Conservation (phyloP, 2,797 vertebrate species). For the Gobio occitaniae region DNA sequence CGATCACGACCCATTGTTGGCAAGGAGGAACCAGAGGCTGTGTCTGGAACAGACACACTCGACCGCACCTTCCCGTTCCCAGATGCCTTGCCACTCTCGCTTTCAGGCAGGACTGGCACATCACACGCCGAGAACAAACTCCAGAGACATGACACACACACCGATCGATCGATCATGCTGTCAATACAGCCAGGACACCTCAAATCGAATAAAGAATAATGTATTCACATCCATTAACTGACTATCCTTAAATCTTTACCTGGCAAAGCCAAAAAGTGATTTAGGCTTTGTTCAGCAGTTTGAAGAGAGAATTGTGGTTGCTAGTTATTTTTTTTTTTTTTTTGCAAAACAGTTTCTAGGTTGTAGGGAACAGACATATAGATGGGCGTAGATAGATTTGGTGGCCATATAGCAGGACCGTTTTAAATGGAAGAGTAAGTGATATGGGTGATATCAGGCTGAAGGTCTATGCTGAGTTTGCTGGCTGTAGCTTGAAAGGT, state of each 20-base stretch:
- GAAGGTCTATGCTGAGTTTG: background rate
- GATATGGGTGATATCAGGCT: background rate
- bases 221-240: background rate
- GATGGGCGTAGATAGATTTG: background rate
- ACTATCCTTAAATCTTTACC: background rate
- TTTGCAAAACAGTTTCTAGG: background rate
- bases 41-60: constrained; percentile 47
- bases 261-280: background rate
- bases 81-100: constrained; percentile 50
- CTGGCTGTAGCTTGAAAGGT: background rate
- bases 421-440: background rate
- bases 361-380: background rate
- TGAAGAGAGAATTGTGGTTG: background rate
- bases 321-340: background rate
- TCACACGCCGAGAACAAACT: background rate
- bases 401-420: background rate
- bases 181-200: background rate
- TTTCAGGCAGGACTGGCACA: constrained; percentile 49
- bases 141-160: background rate
- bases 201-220: background rate
- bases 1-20: constrained; percentile 6
- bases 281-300: background rate
- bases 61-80: constrained; percentile 62
- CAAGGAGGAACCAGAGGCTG: constrained; percentile 61
- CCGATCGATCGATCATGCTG: background rate